Evolutionary conservation across 2,888 invertebrate genomes (phyloP), one percentile per base, ranked within the genome.

Genomic region (Myathropa florea): DNA sequence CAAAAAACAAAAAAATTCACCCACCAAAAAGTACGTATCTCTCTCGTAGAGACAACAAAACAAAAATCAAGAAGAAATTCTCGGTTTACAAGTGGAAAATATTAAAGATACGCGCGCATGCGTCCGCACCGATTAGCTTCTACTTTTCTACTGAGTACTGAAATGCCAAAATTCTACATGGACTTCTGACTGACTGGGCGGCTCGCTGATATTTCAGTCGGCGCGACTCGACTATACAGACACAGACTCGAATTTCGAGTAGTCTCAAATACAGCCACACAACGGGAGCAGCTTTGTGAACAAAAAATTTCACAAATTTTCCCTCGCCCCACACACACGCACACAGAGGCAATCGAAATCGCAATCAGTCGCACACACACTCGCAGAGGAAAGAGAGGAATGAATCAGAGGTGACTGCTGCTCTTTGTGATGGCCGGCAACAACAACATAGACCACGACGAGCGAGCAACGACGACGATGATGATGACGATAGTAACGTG

Each of bases 131-230:
- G 36, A 39, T 2, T 36, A 68, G 46, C 61, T 77, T 67, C 76
- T 67, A 76, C 71, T 68, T 80, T 63, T 77, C 59, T 61, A 84
- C 84, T 84, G 84, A 84, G 46, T 6, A 46, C 7, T 7, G 46
- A 84, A 84, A 83, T 65, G 73, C 70, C 68, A 73, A 78, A 71
- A 83, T 64, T 73, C 46, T 73, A 64, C 61, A 18, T 46, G 46
- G 46, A 46, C 46, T 46, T n/a, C 46, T 46, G n/a, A 7, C 18
- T 46, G 18, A 18, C 46, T 18, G 46, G 7, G 6, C 10, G 7
- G 7, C 7, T 46, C 18, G 2, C 18, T 46, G 33, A n/a, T n/a
- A n/a, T n/a, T n/a, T n/a, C n/a, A n/a, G n/a, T n/a, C n/a, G n/a
- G n/a, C n/a, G n/a, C n/a, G n/a, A n/a, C n/a, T 33, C 33, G 33